phyloP scores from a whole-genome alignment of 1,140 invertebrate genomes.

The Drosophila bifasciata region DNA sequence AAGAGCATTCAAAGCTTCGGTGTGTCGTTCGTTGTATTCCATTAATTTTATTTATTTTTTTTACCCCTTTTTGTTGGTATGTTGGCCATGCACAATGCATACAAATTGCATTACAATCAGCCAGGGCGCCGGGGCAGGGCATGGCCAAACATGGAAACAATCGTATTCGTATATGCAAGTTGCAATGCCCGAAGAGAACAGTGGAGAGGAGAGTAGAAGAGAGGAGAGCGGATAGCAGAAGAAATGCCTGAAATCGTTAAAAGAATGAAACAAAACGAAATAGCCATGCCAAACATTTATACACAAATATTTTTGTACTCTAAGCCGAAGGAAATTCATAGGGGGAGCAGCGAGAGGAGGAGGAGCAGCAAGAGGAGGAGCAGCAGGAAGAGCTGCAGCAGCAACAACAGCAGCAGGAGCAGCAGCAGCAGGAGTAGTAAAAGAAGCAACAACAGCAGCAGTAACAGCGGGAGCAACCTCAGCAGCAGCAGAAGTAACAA shows the following conservation, averaged over 20 bases:
- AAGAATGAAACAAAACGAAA: conserved; percentile 53
- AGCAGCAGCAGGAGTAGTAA: too few species aligned
- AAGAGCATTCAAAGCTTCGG: neutral
- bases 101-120: conserved; percentile 81
- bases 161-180: conserved; percentile 32
- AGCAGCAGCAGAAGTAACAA: too few species aligned
- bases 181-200: too few species aligned
- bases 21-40: neutral
- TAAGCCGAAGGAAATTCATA: conserved; percentile 35
- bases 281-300: conserved; percentile 66
- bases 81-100: conserved; percentile 77
- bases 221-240: conserved; percentile 10
- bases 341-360: too few species aligned
- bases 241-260: conserved; percentile 48
- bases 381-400: too few species aligned
- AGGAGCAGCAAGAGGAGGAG: neutral
- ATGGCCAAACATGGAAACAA: conserved; percentile 73
- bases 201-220: conserved; percentile 20
- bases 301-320: conserved; percentile 56
- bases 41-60: neutral
- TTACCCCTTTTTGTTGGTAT: conserved; percentile 17
- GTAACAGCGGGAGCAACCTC: too few species aligned
- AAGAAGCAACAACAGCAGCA: too few species aligned
- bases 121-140: too few species aligned
- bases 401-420: neutral